phyloP scores from a whole-genome alignment of 2,888 invertebrate species.

The Zele albiditarsus region DNA sequence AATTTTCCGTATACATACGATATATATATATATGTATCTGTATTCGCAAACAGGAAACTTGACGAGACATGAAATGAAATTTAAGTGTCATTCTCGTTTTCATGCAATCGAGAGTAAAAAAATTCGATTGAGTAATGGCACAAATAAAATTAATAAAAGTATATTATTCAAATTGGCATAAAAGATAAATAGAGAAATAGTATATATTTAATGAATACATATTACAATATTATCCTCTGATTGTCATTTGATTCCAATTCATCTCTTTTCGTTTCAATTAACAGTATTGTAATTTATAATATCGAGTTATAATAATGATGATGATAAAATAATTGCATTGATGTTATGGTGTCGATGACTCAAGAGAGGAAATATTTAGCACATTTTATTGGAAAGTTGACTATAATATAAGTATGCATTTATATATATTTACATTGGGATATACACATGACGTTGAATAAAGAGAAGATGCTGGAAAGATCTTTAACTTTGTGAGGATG shows the following conservation, averaged over 20 bases:
- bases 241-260: not conserved
- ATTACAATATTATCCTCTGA: not conserved
- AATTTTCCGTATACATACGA: constrained; percentile 7
- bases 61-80: constrained; percentile 27
- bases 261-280: not conserved
- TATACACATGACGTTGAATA: not conserved
- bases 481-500: not conserved
- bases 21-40: not conserved
- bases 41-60: constrained; percentile 13
- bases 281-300: not conserved
- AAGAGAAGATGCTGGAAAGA: not conserved
- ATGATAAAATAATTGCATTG: not conserved
- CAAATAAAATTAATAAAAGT: too few species aligned
- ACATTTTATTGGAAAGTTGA: not conserved
- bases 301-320: not conserved
- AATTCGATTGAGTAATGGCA: not conserved
- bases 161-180: too few species aligned
- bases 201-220: too few species aligned
- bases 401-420: not conserved
- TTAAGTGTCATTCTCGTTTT: constrained; percentile 31
- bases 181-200: too few species aligned
- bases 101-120: not conserved
- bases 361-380: constrained; percentile 23
- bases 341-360: constrained; percentile 10
- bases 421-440: not conserved